A percentile compares a stretch with the other conserved stretches of the same genome.
These are phyloP conservation scores for Phalacrocorax carbo DNA, from an alignment of 2,113 vertebrate species.

Conservation along the genomic window DNA sequence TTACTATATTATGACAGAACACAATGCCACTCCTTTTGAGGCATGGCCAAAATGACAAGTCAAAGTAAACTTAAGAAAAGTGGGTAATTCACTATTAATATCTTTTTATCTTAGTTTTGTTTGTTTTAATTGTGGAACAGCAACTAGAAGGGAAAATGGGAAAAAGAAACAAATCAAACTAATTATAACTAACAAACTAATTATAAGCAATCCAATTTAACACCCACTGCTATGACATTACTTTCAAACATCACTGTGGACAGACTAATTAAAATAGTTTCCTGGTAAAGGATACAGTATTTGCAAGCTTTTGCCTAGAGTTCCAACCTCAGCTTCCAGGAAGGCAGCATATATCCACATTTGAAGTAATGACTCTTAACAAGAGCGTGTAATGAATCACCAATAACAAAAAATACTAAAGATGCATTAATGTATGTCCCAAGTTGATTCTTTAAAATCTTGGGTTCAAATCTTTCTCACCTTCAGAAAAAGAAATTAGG, in stretches of 20 bases:
- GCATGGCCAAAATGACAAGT: neutral
- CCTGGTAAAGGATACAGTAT: neutral
- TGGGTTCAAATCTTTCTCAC: neutral
- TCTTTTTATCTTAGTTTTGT: neutral
- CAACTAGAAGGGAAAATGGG: neutral
- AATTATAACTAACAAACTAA: neutral
- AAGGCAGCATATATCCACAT: neutral
- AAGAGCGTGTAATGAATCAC: neutral
- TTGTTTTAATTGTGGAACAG: neutral
- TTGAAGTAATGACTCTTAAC: neutral
- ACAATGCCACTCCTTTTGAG: neutral
- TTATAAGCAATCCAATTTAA: neutral
- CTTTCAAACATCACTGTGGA: neutral
- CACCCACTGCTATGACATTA: neutral
- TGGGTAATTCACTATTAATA: neutral
- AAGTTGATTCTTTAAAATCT: neutral
- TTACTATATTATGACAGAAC: neutral
- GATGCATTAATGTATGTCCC: neutral
- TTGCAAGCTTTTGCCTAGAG: neutral
- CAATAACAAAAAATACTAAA: neutral
- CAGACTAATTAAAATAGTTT: neutral
- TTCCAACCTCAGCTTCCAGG: neutral
- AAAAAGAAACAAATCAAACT: neutral
- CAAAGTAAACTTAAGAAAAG: neutral
- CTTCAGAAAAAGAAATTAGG: neutral